Evolutionary conservation across 2,113 vertebrate genomes (phyloP).

Genomic region (Galeopterus variegatus): DNA sequence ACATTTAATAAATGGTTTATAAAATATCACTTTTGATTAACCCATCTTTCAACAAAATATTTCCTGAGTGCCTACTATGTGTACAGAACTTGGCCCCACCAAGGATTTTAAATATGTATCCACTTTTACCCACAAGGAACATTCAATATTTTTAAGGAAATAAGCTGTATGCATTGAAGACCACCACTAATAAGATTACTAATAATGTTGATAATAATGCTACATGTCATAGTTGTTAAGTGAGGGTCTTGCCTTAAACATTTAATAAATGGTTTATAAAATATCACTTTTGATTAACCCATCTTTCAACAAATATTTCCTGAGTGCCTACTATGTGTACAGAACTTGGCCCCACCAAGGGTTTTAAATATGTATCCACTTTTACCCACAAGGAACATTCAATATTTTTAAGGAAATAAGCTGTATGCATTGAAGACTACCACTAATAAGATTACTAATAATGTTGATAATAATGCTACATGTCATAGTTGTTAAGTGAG

Average conservation of each 20-base stretch:
- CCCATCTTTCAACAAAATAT: neutral
- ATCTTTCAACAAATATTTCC: neutral
- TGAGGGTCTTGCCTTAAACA: no score
- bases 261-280: conserved; percentile 49
- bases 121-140: neutral
- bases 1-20: conserved; percentile 34
- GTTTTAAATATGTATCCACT: neutral
- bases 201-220: neutral
- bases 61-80: neutral
- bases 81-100: neutral
- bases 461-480: neutral
- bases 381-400: neutral
- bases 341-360: neutral
- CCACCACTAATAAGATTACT: neutral
- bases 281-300: neutral
- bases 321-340: neutral
- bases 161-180: neutral
- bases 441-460: neutral
- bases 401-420: neutral
- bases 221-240: neutral
- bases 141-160: neutral
- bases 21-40: neutral
- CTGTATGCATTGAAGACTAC: neutral
- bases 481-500: neutral
- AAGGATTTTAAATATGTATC: neutral